Percentiles rank a stretch among this genome's conserved stretches.
These are phyloP conservation scores for Nycteola revayana DNA, from an alignment of 2,888 invertebrate species.

Conservation along the genomic window DNA sequence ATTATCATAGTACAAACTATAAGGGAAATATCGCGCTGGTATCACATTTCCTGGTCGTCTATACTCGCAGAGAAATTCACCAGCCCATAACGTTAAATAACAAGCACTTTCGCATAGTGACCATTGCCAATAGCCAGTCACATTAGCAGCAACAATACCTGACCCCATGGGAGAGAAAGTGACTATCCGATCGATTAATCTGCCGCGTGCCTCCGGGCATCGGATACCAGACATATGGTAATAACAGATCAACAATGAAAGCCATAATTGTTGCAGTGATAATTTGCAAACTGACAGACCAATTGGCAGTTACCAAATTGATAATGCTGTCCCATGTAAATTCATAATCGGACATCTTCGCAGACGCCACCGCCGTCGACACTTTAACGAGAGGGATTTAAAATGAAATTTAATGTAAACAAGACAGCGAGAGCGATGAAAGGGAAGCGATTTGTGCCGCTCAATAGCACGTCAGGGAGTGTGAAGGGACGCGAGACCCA, in stretches of 20 bases:
- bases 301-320: slow-evolving; percentile 54
- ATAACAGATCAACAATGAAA: slow-evolving; percentile 60
- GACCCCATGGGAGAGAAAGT: slow-evolving; percentile 63
- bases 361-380: slow-evolving; percentile 44
- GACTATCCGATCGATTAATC: slow-evolving; percentile 65
- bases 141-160: slow-evolving; percentile 53
- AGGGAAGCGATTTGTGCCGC: slow-evolving; percentile 64
- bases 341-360: slow-evolving; percentile 35
- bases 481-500: slow-evolving; percentile 51
- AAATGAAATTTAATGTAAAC: slow-evolving; percentile 57
- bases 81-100: slow-evolving; percentile 56
- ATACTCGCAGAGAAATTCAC: slow-evolving; percentile 35
- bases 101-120: slow-evolving; percentile 42
- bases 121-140: slow-evolving; percentile 41
- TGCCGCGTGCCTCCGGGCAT: slow-evolving; percentile 53
- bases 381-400: slow-evolving; percentile 58
- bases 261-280: slow-evolving; percentile 62
- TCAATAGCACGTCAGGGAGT: slow-evolving; percentile 52
- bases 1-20: slow-evolving; percentile 1
- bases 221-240: slow-evolving; percentile 56
- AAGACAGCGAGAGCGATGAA: slow-evolving; percentile 61
- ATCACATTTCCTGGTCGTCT: slow-evolving; percentile 48
- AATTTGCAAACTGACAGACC: slow-evolving; percentile 53
- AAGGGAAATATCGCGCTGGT: slow-evolving; percentile 35
- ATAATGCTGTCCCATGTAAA: slow-evolving; percentile 37